Evolutionary conservation across 2,113 vertebrate species (phyloP).

Genomic region (Talpa occidentalis): DNA sequence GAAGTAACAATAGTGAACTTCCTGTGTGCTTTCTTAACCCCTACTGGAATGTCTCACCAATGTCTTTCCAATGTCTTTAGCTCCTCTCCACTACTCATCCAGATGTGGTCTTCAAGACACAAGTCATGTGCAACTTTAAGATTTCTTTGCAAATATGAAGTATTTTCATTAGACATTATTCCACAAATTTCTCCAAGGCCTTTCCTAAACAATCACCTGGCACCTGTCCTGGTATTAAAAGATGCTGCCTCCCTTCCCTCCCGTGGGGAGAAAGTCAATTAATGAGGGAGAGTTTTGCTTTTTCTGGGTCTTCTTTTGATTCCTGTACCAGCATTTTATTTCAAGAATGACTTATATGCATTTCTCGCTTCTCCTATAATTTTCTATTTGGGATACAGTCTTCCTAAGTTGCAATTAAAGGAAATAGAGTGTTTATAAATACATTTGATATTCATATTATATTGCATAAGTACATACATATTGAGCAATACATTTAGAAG

Average conservation of each 20-base stretch:
- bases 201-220: conserved; percentile 58
- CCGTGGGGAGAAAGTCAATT: conserved; percentile 25
- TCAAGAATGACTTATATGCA: conserved; percentile 48
- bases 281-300: background rate
- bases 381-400: conserved; percentile 55
- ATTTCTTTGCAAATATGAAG: background rate
- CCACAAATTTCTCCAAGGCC: background rate
- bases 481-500: background rate
- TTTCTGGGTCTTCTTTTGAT: conserved; percentile 14
- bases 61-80: rapidly evolving
- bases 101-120: background rate
- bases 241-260: conserved; percentile 38
- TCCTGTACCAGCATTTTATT: conserved; percentile 65
- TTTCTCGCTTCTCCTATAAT: conserved; percentile 58
- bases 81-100: background rate
- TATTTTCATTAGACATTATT: conserved; percentile 18
- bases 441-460: background rate
- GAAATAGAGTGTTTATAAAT: background rate
- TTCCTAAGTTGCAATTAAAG: conserved; percentile 71
- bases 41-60: background rate
- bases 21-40: background rate
- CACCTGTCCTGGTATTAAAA: conserved; percentile 53
- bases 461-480: background rate
- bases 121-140: background rate
- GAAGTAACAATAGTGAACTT: background rate